Base-by-base conservation (phyloP, 2,113 vertebrate genomes). In the Sterna hirundo region DNA sequence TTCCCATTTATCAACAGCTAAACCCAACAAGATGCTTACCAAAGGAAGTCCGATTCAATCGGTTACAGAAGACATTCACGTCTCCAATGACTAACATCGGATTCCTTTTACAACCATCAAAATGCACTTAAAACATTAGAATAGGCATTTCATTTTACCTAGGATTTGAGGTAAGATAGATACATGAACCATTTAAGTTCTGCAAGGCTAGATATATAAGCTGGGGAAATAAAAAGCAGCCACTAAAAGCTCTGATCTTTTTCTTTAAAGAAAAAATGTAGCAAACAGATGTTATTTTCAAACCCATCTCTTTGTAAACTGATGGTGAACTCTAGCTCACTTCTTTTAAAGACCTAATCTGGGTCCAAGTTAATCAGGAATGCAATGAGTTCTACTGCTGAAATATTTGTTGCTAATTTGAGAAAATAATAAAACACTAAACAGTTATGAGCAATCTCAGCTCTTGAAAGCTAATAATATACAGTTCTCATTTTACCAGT, bases 81-180 rank as follows among this genome's bases (percentile, higher is more conserved):
- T 70, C 85, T 77, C 30, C 62, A 77, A 82, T 38, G 66, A n/a
- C 52, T 69, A 69, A 29, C 23, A 89, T 72, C 58, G 80, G 74
- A 89, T 85, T 82, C 26, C 25, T 71, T 87, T 95, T 93, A 32
- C 57, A 83, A 55, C 36, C 40, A 89, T 27, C 32, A 91, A 87
- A 96, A 92, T 80, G 32, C 49, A 83, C 81, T 89, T 91, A 82
- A 87, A 92, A 61, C 71, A 62, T 79, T 47, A 88, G 91, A 88
- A 79, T 5, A 75, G 44, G 78, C 42, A 51, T 90, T 92, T 75
- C 23, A 47, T 90, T 83, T 93, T 88, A 66, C n/a, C 29, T 51
- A 82, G 77, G 78, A 90, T 92, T 96, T 64, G 77, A 79, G 55
- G 34, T 69, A 92, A 90, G 57, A 83, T 71, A 80, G 34, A 34